Conservation (phyloP, 2,113 vertebrate genomes). For the Ursus arctos region DNA sequence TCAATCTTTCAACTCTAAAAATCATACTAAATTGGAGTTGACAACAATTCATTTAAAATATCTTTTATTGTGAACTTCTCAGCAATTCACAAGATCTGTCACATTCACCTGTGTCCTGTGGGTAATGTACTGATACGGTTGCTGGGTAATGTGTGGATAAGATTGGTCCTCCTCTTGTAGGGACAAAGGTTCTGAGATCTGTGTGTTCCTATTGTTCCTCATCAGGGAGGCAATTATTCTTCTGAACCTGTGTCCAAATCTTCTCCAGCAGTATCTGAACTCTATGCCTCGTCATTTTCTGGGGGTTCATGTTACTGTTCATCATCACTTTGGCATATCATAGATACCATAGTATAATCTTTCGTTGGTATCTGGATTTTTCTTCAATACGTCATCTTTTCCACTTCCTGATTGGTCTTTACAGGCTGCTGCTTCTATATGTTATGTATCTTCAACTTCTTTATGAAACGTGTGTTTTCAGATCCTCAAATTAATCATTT, state of each 20-base stretch:
- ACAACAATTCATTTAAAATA: constrained; percentile 78
- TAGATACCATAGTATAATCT: neutral
- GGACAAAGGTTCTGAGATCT: too few relatives aligned
- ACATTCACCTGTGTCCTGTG: constrained; percentile 83
- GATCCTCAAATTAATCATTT: neutral
- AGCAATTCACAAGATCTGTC: constrained; percentile 83
- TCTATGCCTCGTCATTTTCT: neutral
- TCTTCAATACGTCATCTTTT: neutral
- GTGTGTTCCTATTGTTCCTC: neutral
- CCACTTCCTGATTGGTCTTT: neutral
- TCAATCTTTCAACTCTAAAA: constrained; percentile 71
- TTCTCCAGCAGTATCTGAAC: neutral
- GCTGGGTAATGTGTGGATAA: constrained; percentile 52
- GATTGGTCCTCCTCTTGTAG: neutral
- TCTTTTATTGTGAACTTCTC: constrained; percentile 83
- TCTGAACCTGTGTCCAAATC: neutral
- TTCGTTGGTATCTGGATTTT: neutral
- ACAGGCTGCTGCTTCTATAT: neutral
- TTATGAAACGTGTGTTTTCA: neutral
- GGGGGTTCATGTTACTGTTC: neutral
- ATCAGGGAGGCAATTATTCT: neutral
- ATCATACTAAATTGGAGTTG: constrained; percentile 82
- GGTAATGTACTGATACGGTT: constrained; percentile 86
- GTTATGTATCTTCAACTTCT: neutral
- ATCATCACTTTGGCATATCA: neutral